Evolutionary conservation across 2,113 vertebrate genomes (phyloP).

Genomic region (Sorex araneus): DNA sequence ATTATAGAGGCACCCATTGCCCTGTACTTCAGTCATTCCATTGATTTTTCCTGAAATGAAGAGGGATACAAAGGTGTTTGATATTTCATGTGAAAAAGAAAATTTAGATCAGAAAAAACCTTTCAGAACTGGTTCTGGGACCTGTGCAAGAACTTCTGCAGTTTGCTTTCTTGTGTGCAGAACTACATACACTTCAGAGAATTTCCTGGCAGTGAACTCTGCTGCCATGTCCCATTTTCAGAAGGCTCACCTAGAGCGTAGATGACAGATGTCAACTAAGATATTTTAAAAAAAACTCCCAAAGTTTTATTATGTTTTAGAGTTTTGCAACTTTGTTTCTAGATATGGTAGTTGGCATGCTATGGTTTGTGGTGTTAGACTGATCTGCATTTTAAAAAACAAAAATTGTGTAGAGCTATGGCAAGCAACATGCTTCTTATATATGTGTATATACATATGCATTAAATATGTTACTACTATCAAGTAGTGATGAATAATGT

Average conservation of each 20-base stretch:
- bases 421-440: not conserved
- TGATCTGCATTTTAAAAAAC: not conserved
- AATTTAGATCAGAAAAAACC: not conserved
- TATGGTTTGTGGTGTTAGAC: not conserved
- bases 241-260: not conserved
- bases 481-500: no score
- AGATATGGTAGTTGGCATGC: not conserved
- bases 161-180: not conserved
- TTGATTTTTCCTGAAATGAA: not conserved
- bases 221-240: not conserved
- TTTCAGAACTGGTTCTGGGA: not conserved
- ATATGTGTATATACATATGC: not conserved
- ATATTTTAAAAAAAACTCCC: not conserved
- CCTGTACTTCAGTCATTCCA: not conserved
- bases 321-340: not conserved
- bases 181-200: not conserved
- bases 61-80: not conserved
- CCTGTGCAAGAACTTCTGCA: not conserved
- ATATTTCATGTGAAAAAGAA: not conserved
- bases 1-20: not conserved
- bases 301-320: not conserved
- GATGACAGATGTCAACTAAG: not conserved
- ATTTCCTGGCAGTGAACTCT: not conserved
- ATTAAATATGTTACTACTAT: not conserved
- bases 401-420: not conserved